Evolutionary conservation across 2,113 vertebrate species (phyloP).

Genomic region (Chroicocephalus ridibundus): DNA sequence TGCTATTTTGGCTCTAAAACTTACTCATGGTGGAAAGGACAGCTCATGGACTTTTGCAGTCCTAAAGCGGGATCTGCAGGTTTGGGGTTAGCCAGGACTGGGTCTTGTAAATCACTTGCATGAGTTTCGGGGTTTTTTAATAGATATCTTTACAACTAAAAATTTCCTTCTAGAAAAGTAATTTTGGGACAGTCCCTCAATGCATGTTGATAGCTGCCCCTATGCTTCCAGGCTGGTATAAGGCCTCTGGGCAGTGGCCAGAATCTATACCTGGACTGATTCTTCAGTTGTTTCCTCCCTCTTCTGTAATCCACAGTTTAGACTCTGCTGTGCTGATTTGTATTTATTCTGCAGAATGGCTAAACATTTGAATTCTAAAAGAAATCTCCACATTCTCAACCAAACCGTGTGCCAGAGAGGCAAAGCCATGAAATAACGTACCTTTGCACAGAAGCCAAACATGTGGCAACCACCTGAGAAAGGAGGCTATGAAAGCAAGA

Average conservation of each 20-base stretch:
- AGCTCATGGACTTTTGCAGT: neutral
- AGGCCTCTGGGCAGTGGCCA: neutral
- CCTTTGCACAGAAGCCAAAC: constrained; percentile 68
- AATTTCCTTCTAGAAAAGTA: neutral
- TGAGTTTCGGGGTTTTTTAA: neutral
- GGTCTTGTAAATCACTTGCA: neutral
- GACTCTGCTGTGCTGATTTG: neutral
- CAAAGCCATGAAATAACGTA: constrained; percentile 63
- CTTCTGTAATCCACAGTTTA: neutral
- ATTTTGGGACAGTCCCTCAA: neutral
- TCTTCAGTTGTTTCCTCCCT: neutral
- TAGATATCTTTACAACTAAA: neutral
- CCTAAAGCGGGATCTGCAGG: neutral
- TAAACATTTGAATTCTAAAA: constrained; percentile 18
- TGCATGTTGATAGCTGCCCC: neutral
- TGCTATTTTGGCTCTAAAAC: neutral
- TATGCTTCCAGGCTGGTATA: neutral
- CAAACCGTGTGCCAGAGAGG: constrained; percentile 28
- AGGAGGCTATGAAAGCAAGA: constrained; percentile 52
- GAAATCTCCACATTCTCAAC: constrained; percentile 34
- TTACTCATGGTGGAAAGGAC: neutral
- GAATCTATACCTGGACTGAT: neutral
- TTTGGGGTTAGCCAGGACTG: neutral
- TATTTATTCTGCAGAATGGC: constrained; percentile 16
- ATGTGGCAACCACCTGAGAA: constrained; percentile 75